Evolutionary conservation across 2,888 invertebrate species (phyloP).

Genomic region (Prenolepis imparis): DNA sequence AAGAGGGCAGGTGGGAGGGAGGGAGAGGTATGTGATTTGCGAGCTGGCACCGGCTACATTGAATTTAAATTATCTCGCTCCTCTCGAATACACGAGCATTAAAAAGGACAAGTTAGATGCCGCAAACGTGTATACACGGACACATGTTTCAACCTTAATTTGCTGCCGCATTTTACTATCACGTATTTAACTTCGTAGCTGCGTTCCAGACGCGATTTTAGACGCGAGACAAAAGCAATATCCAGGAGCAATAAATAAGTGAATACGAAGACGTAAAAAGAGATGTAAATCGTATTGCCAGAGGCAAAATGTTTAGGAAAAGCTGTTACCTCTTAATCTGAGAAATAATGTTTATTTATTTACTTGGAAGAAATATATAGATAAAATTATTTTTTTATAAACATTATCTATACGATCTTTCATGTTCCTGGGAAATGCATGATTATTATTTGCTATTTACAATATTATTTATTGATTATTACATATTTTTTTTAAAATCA

Average conservation of each 20-base stretch:
- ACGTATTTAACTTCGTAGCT: not conserved
- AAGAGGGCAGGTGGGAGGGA: not conserved
- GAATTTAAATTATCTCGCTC: constrained; percentile 76
- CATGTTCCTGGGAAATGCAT: not conserved
- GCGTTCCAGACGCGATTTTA: not conserved
- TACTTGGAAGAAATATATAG: not conserved
- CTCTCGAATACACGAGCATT: constrained; percentile 51
- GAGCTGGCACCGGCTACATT: constrained; percentile 69
- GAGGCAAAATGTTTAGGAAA: not conserved
- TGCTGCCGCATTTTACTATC: not conserved
- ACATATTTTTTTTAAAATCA: not conserved
- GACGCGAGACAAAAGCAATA: not conserved
- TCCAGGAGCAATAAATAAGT: not conserved
- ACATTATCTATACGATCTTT: not conserved
- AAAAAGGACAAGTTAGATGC: constrained; percentile 21
- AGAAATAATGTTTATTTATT: constrained; percentile 7
- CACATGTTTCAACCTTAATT: constrained; percentile 3
- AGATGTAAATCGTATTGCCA: not conserved
- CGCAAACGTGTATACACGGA: not conserved
- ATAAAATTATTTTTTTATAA: not conserved
- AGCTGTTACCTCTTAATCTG: not conserved
- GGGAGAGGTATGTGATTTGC: constrained; percentile 2
- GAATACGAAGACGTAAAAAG: not conserved
- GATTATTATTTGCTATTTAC: not conserved
- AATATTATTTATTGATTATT: not conserved